Base-by-base conservation (phyloP, 1,140 invertebrate genomes). In the Eueides isabella region DNA sequence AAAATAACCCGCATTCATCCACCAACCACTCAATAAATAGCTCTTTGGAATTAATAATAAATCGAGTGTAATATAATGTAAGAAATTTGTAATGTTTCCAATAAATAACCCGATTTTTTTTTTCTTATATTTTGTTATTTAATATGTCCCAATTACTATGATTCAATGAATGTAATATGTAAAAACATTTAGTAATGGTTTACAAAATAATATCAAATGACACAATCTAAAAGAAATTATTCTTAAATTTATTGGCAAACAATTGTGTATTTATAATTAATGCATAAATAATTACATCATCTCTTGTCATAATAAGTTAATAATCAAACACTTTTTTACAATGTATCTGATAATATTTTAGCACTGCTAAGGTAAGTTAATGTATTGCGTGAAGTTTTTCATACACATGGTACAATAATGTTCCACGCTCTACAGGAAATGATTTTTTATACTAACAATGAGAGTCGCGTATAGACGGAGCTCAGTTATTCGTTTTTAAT, bases 381-480 rank as follows among this genome's bases (percentile, higher is more conserved):
- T 12, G 48, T 55, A 55, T 55, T 55, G 19, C 12, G 48, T 55
- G 48, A 55, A 19, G 48, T 55, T 55, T 55, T 55, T 26, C 12
- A 26, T 55, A 55, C 7, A 55, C 48, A 7, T 55, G 19, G 48
- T 26, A 55, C 48, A 55, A 55, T 55, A 55, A 55, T 12, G 48
- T 11, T 55, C 9, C 48, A 55, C 19, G 48, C 48, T 23, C 48
- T 26, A 55, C 72, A 71, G 75, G 72, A 78, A 74, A 74, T 44
- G 38, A 69, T 62, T 74, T 77, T 74, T 68, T 72, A 41, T 61
- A 61, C 33, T 41, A 71, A 71, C 75, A 77, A 77, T 77, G 23
- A 44, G 62, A 44, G 35, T 65, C 23, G 62, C 16, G 16, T 26
- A 62, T 38, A 38, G 23, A 28, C 62, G 41, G 48, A 12, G 48